Evolutionary conservation across 37 sponge, comb jelly and placozoan species (phyloP).

Genomic region (Spongia lamella): DNA sequence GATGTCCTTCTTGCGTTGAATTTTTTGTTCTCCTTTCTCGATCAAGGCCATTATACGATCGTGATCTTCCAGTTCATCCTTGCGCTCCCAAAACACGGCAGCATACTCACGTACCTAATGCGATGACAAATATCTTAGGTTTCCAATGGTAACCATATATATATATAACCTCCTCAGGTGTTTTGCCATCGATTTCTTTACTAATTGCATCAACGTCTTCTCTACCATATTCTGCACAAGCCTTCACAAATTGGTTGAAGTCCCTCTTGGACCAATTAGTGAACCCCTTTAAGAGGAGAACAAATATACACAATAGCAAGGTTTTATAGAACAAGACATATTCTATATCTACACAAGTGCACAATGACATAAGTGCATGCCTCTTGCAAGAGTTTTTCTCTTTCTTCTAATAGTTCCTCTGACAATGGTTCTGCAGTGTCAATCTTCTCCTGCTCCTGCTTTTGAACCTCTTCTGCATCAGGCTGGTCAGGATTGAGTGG

Average conservation of each 20-base stretch:
- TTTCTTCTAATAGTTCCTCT: conserved; percentile 84
- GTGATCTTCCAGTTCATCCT: conserved; percentile 87
- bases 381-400: conserved; percentile 77
- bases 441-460: conserved; percentile 89
- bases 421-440: conserved; percentile 90
- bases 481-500: conserved; percentile 89
- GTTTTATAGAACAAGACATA: too few relatives aligned
- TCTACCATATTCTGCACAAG: conserved; percentile 88
- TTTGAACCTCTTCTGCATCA: conserved; percentile 82
- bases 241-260: conserved; percentile 97
- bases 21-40: conserved; percentile 95
- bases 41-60: conserved; percentile 88
- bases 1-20: conserved; percentile 89
- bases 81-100: conserved; percentile 93
- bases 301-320: too few relatives aligned
- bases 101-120: conserved; percentile 83
- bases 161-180: conserved; percentile 71
- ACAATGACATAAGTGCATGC: conserved; percentile 10
- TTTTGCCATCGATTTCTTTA: conserved; percentile 94
- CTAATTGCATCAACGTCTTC: conserved; percentile 87
- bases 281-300: conserved; percentile 63
- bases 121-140: neutral
- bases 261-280: conserved; percentile 92
- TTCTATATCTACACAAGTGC: neutral
- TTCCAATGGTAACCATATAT: neutral